A percentile compares a stretch with the other conserved stretches of the same genome.
phyloP scores from a whole-genome alignment of 1,140 invertebrate genomes.

The Theocolax elegans region DNA sequence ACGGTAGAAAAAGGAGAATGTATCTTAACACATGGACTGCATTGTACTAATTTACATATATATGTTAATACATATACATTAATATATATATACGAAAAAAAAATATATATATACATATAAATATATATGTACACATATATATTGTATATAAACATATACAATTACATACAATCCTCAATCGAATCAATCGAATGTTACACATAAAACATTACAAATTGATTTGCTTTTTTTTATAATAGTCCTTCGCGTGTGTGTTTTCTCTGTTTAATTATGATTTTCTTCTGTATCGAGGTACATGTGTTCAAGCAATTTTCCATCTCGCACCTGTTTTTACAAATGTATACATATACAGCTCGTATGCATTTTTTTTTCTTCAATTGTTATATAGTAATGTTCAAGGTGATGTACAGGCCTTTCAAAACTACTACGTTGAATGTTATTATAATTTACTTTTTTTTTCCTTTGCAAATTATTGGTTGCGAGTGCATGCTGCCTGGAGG shows the following conservation, averaged over 20 bases:
- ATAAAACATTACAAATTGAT: conserved; percentile 64
- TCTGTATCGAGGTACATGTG: conserved; percentile 29
- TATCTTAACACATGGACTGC: conserved; percentile 68
- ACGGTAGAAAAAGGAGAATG: conserved; percentile 72
- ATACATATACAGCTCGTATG: conserved; percentile 14
- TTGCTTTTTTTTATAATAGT: conserved; percentile 55
- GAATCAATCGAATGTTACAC: conserved; percentile 67
- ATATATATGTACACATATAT: conserved; percentile 37
- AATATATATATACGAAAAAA: conserved; percentile 37
- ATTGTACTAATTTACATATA: conserved; percentile 63
- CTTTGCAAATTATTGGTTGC: background rate
- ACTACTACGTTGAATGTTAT: no score
- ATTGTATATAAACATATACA: conserved; percentile 42
- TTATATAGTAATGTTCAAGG: conserved; percentile 5
- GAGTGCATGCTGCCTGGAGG: conserved; percentile 30
- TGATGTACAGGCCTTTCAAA: conserved; percentile 12
- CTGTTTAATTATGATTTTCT: conserved; percentile 40
- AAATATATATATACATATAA: conserved; percentile 61
- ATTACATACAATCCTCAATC: conserved; percentile 67
- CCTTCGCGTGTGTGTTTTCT: conserved; percentile 47
- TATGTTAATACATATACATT: conserved; percentile 27
- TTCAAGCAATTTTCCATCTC: conserved; percentile 30
- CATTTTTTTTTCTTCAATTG: conserved; percentile 5
- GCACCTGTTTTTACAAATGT: conserved; percentile 28
- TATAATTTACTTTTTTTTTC: no score